A percentile compares a stretch with the other conserved stretches of the same genome.
Evolutionary conservation across 2,797 vertebrate genomes (phyloP).

Genomic region (Threskiornis aethiopicus): DNA sequence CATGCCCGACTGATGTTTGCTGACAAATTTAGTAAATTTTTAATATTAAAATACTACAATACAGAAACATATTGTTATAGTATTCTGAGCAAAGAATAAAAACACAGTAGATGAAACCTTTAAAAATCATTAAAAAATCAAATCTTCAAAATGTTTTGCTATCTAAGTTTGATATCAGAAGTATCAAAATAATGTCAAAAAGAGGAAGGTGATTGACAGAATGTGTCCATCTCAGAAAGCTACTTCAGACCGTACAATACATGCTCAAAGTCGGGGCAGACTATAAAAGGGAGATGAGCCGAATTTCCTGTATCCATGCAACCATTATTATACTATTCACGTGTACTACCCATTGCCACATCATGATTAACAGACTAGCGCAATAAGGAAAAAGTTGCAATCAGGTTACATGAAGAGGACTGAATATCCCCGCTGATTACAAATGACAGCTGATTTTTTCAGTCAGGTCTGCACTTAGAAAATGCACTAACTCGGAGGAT

Average conservation of each 20-base stretch:
- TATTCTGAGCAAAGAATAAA: neutral
- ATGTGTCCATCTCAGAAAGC: neutral
- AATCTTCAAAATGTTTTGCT: neutral
- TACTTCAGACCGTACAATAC: neutral
- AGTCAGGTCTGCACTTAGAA: constrained; percentile 19
- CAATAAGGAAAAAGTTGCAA: constrained; percentile 56
- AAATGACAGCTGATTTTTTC: constrained; percentile 51
- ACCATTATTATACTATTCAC: constrained; percentile 57
- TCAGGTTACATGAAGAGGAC: constrained; percentile 51
- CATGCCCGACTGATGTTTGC: neutral
- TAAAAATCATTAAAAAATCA: neutral
- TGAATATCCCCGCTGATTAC: constrained; percentile 65
- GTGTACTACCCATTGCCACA: neutral
- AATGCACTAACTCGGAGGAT: neutral
- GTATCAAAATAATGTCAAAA: neutral
- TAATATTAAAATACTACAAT: neutral
- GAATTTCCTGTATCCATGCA: constrained; percentile 57
- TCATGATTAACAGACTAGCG: constrained; percentile 13
- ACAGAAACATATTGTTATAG: neutral
- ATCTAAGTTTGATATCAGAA: neutral
- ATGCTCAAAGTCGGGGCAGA: neutral
- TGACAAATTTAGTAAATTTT: neutral
- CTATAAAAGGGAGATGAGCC: constrained; percentile 6
- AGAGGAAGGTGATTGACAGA: neutral
- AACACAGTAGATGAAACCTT: neutral